These are phyloP conservation scores for Coendou prehensilis DNA, from an alignment of 2,797 vertebrate genomes.

Conservation along the genomic window DNA sequence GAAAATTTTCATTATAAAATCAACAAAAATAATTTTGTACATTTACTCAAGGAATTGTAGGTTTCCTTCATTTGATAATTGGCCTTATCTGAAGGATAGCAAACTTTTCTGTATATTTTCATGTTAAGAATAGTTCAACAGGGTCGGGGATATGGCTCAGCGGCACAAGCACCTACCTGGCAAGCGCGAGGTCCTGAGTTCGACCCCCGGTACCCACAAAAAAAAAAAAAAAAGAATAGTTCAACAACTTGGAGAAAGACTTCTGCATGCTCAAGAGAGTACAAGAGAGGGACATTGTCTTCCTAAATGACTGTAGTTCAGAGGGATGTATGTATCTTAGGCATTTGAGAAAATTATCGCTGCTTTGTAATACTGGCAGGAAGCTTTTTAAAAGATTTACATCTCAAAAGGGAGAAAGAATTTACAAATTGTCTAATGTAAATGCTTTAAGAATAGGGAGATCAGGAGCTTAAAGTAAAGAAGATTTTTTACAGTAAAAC, in stretches of 20 bases:
- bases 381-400: not conserved
- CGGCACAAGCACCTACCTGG: no score
- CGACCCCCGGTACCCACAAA: no score
- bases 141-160: no score
- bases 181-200: no score
- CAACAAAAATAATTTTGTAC: not conserved
- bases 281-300: not conserved
- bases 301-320: not conserved
- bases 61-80: not conserved
- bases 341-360: not conserved
- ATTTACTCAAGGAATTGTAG: not conserved
- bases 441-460: not conserved
- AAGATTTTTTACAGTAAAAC: not conserved
- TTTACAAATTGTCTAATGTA: not conserved
- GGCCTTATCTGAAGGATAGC: not conserved
- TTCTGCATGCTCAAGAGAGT: not conserved
- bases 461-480: not conserved
- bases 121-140: not conserved
- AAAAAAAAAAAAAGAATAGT: not conserved
- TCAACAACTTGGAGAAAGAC: not conserved
- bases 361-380: not conserved
- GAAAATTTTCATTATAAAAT: not conserved
- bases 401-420: not conserved
- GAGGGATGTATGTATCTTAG: not conserved
- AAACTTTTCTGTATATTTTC: not conserved